phyloP scores from a whole-genome alignment of 53 echinoderm and acorn worm species.

The Apostichopus leukothele region DNA sequence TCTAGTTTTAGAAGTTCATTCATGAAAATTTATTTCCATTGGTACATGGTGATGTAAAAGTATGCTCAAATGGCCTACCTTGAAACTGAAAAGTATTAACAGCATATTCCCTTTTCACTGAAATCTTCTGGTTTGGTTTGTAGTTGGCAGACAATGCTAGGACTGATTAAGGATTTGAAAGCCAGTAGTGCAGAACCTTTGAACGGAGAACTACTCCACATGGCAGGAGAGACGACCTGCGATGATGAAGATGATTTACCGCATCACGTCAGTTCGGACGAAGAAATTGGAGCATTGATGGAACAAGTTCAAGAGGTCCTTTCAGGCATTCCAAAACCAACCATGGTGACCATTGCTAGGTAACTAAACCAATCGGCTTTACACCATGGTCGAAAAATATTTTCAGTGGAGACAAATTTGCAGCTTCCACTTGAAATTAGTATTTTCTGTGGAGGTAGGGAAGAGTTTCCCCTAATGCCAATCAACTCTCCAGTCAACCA shows the following conservation, averaged over 20 bases:
- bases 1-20: no score
- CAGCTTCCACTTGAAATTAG: no score
- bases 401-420: neutral
- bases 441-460: neutral
- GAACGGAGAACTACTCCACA: slow-evolving; percentile 88
- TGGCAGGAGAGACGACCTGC: slow-evolving; percentile 89
- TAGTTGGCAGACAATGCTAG: slow-evolving; percentile 29
- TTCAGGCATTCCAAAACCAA: slow-evolving; percentile 64
- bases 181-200: slow-evolving; percentile 50
- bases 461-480: no score
- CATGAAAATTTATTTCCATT: no score
- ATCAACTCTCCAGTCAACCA: no score
- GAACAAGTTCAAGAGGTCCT: slow-evolving; percentile 58
- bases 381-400: neutral
- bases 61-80: no score
- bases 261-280: slow-evolving; percentile 83
- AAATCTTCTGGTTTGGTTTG: no score
- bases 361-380: slow-evolving; percentile 11
- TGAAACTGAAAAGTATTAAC: no score
- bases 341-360: slow-evolving; percentile 87
- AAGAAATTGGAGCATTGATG: slow-evolving; percentile 74
- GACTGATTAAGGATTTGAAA: slow-evolving; percentile 14
- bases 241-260: slow-evolving; percentile 89
- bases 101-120: no score
- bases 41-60: no score